A percentile compares a stretch with the other conserved stretches of the same genome.
These are phyloP conservation scores for Myioborus melanocephalus DNA, from an alignment of 2,797 vertebrate genomes.

Conservation along the genomic window DNA sequence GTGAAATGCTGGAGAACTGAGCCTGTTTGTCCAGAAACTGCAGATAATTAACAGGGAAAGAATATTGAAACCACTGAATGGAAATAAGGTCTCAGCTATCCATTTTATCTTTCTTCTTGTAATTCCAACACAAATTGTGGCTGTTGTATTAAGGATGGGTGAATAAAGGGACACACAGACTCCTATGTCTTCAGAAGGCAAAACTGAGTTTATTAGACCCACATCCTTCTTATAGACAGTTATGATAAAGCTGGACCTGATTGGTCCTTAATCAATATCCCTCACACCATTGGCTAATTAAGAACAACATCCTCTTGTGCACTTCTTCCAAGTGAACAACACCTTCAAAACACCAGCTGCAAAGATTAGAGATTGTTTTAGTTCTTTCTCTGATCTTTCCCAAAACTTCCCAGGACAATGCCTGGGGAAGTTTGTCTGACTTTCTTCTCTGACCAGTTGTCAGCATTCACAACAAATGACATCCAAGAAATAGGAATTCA, in stretches of 20 bases:
- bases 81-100: neutral
- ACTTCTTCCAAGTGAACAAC: neutral
- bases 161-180: neutral
- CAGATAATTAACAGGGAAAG: neutral
- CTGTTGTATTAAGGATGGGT: neutral
- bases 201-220: neutral
- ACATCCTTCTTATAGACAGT: neutral
- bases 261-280: neutral
- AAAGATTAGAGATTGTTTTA: neutral
- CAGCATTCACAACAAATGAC: neutral
- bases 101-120: neutral
- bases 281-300: neutral
- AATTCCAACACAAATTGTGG: neutral
- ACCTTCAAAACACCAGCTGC: neutral
- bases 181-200: neutral
- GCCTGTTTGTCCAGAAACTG: neutral
- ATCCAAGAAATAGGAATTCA: neutral
- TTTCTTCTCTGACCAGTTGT: neutral
- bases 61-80: neutral
- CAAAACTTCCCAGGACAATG: neutral
- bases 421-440: neutral
- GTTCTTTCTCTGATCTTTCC: neutral
- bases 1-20: neutral
- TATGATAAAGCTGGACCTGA: neutral
- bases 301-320: neutral